Conservation (phyloP, 2,888 invertebrate species). For the Neocrepidodera transversa region DNA sequence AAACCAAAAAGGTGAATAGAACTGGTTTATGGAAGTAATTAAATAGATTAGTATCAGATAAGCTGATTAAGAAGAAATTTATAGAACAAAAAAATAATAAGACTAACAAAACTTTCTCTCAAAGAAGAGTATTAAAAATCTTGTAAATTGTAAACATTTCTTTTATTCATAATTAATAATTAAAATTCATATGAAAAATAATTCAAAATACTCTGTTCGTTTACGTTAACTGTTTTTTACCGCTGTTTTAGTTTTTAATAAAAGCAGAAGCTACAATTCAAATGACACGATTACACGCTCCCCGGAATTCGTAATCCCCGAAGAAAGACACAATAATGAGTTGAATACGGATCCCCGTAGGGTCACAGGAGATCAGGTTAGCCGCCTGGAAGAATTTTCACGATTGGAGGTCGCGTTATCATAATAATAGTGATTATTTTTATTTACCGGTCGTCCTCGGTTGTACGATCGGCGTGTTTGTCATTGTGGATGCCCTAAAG, state of each 20-base stretch:
- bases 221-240: background rate
- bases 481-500: slow-evolving; percentile 48
- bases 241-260: slow-evolving; percentile 52
- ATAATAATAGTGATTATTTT: slow-evolving; percentile 54
- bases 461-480: slow-evolving; percentile 44
- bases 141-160: too few species aligned
- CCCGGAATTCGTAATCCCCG: slow-evolving; percentile 49
- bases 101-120: too few species aligned
- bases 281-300: slow-evolving; percentile 49
- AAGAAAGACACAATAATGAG: slow-evolving; percentile 42
- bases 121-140: too few species aligned
- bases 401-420: slow-evolving; percentile 57
- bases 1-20: too few species aligned
- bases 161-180: too few species aligned
- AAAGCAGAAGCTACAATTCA: slow-evolving; percentile 40
- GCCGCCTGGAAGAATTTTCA: slow-evolving; percentile 57
- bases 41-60: too few species aligned
- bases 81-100: too few species aligned
- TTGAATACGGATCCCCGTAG: slow-evolving; percentile 28
- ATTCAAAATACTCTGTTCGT: too few species aligned
- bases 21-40: too few species aligned
- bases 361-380: slow-evolving; percentile 48
- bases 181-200: too few species aligned
- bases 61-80: too few species aligned
- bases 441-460: slow-evolving; percentile 33